Evolutionary conservation across 2,113 vertebrate genomes (phyloP), one percentile per base, ranked within the genome.

Genomic region (Boulengeromyrus knoepffleri): DNA sequence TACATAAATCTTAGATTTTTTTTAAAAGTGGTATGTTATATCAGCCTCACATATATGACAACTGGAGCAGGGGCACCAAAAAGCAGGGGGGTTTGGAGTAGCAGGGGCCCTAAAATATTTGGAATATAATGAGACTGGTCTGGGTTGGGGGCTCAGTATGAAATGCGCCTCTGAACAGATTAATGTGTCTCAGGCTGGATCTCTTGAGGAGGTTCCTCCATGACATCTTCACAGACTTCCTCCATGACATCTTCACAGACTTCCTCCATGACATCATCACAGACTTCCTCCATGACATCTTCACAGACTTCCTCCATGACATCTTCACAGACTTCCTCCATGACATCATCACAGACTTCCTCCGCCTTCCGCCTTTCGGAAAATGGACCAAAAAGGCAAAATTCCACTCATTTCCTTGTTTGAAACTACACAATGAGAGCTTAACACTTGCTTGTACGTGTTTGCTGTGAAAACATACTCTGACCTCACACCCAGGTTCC

Each of bases 401-500:
- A 70, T 31, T 70, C 62, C 62, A 70, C 62, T 70, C 2, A 0
- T 70, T 31, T 70, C n/a, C n/a, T 31, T 70, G 62, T 70, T 70
- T 39, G 74, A 80, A 80, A 80, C 19, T 77, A 92, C 88, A 21
- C 0, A 8, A 87, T 21, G 13, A 15, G 1, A 89, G 88, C 84
- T 89, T n/a, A 10, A 2, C 0, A 39, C n/a, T 5, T 24, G 45
- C 87, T 46, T 27, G 62, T 89, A 88, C 77, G 50, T 91, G 50
- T 92, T 46, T 21, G 5, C 52, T 80, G 13, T 13, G 3, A 0
- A 52, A 92, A 89, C 89, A 56, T 47, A 90, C 46, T 83, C 47
- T 42, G 12, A 90, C 62, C 89, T 56, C 87, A 80, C 88, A 93
- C 49, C 31, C 91, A 17, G 47, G 88, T 0, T 83, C 66, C 88